Evolutionary conservation across 2,113 vertebrate species (phyloP).

Genomic region (Microcebus griseorufus): DNA sequence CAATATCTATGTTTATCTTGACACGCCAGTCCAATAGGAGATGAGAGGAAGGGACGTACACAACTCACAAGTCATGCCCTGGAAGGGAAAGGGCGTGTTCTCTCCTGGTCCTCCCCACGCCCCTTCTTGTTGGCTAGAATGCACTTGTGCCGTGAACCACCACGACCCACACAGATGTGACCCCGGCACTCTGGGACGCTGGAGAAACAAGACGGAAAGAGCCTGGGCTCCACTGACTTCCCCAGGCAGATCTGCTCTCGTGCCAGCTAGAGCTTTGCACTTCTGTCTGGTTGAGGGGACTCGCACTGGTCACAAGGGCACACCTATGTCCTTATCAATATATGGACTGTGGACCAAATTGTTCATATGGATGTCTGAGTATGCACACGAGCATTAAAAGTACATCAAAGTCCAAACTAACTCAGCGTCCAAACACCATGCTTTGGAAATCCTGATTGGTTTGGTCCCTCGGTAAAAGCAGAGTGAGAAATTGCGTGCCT

Average conservation of each 20-base stretch:
- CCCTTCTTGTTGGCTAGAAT: background rate
- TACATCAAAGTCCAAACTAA: background rate
- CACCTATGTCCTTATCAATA: background rate
- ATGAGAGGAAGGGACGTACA: background rate
- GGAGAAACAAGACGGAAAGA: background rate
- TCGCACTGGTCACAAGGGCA: background rate
- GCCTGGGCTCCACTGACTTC: background rate
- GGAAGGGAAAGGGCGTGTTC: fast-evolving
- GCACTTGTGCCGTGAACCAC: background rate
- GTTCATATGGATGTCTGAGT: background rate
- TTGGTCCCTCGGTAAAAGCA: background rate
- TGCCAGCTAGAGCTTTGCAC: background rate
- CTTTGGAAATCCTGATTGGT: background rate
- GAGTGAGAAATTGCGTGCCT: background rate
- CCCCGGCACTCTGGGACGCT: background rate
- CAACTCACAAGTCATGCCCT: background rate
- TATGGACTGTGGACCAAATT: background rate
- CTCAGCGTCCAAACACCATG: background rate
- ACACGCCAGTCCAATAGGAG: fast-evolving
- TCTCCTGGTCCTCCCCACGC: no score
- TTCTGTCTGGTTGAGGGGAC: background rate
- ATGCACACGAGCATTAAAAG: background rate
- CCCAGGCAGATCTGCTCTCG: background rate
- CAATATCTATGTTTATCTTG: background rate
- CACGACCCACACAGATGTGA: background rate